Evolutionary conservation across 2,113 vertebrate species (phyloP), one percentile per base, ranked within the genome.

Genomic region (Megaptera novaeangliae): DNA sequence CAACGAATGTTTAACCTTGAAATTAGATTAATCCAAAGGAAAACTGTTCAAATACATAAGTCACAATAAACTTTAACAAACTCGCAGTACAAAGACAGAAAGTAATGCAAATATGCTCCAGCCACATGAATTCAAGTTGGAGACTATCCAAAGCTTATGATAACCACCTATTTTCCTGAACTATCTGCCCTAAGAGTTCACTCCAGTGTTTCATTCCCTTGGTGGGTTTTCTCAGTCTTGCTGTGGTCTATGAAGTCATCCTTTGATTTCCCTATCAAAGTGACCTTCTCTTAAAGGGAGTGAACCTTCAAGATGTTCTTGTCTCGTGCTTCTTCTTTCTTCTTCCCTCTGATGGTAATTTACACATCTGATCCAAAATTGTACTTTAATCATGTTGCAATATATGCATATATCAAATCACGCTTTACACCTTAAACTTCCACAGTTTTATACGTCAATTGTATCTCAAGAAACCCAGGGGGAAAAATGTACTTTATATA

Each of bases 31-130:
- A 87, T 39, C 25, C 88, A 89, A 86, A 96, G 34, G 36, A 80
- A 96, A 96, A 89, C 34, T 78, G 21, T 59, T 93, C 72, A 95
- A 97, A 86, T 85, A 15, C 2, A 18, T 21, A 69, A 72, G 46
- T 78, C 63, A 55, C 55, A 84, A 36, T 59, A 89, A 85, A 89
- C 69, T 69, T 25, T 90, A 57, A 82, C 61, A 91, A 91, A 34
- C 5, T 41, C 2, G 0, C 13, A 77, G 21, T 20, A 41, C 27
- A 68, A 68, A 91, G 39, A 68, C 69, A 81, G 18, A 88, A 82
- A 59, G 1, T 11, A 78, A 90, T 20, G 46, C 27, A 44, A 80
- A 52, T 11, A 46, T 9, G 46, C 39, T 91, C 71, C 14, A 49
- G 25, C 46, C 46, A 39, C 2, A 27, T 9, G 27, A 61, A 17